A percentile compares a stretch with the other conserved stretches of the same genome.
phyloP scores from a whole-genome alignment of 1,140 invertebrate species.

The Papilio dardanus region DNA sequence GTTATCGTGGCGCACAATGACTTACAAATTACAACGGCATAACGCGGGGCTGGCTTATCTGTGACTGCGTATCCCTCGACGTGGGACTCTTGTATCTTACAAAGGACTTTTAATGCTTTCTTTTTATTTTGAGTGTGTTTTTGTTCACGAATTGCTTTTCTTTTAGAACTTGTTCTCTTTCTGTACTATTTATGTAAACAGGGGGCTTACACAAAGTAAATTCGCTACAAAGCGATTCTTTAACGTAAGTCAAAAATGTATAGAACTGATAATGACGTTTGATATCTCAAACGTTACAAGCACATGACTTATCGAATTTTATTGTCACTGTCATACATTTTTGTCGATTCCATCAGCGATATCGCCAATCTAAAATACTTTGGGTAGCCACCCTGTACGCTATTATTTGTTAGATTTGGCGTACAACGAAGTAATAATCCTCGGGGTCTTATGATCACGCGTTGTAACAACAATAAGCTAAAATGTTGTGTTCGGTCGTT shows the following conservation, averaged over 20 bases:
- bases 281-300: too few relatives aligned
- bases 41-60: slow-evolving; percentile 30
- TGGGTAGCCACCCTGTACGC: too few relatives aligned
- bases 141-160: neutral
- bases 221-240: too few relatives aligned
- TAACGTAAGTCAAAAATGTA: too few relatives aligned
- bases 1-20: slow-evolving; percentile 49
- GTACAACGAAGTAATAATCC: neutral
- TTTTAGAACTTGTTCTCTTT: neutral
- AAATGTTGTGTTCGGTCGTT: too few relatives aligned
- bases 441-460: neutral
- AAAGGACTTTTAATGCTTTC: slow-evolving; percentile 5
- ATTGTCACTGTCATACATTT: too few relatives aligned
- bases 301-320: too few relatives aligned
- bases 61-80: slow-evolving; percentile 13
- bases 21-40: slow-evolving; percentile 52
- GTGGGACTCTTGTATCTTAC: slow-evolving; percentile 18
- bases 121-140: neutral
- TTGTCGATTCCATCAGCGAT: too few relatives aligned
- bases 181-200: neutral
- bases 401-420: neutral
- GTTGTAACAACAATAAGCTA: too few relatives aligned
- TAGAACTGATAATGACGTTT: too few relatives aligned
- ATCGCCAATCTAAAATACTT: too few relatives aligned
- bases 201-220: too few relatives aligned